Conservation (phyloP, 2,888 invertebrate genomes). For the Azorinus chamasolen region DNA sequence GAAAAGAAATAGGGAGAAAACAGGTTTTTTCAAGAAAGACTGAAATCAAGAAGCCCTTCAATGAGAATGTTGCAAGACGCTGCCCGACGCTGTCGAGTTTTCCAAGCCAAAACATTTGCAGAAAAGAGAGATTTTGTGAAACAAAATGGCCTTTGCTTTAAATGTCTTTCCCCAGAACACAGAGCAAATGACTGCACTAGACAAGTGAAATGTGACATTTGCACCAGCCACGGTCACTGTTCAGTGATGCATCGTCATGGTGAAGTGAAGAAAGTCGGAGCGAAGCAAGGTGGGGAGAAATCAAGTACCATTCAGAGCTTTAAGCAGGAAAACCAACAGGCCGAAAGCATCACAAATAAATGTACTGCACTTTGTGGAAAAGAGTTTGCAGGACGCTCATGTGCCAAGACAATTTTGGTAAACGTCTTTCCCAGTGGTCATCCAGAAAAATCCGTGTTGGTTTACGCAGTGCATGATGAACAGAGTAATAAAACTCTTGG, state of each 20-base stretch:
- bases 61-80: too few species aligned
- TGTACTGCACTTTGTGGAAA: slow-evolving; percentile 16
- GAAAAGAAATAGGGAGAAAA: too few species aligned
- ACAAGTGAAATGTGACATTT: not conserved
- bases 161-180: not conserved
- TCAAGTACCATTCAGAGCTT: too few species aligned
- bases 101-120: not conserved
- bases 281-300: slow-evolving; percentile 28
- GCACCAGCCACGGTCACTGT: slow-evolving; percentile 2
- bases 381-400: slow-evolving; percentile 16
- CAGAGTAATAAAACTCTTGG: slow-evolving; percentile 29
- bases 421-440: not conserved
- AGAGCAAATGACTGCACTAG: not conserved
- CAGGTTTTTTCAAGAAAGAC: too few species aligned
- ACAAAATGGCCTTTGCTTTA: slow-evolving; percentile 9
- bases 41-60: too few species aligned
- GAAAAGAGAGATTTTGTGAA: slow-evolving; percentile 13
- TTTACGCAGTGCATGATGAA: slow-evolving; percentile 24
- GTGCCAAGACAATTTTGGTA: slow-evolving; percentile 29
- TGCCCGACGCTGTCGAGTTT: slow-evolving; percentile 10
- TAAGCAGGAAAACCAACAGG: not conserved
- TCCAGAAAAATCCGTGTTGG: not conserved
- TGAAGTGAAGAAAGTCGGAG: not conserved
- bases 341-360: not conserved
- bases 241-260: slow-evolving; percentile 4